A percentile compares a stretch with the other conserved stretches of the same genome.
phyloP scores from a whole-genome alignment of 2,797 vertebrate genomes.

The Xenentodon cancila region DNA sequence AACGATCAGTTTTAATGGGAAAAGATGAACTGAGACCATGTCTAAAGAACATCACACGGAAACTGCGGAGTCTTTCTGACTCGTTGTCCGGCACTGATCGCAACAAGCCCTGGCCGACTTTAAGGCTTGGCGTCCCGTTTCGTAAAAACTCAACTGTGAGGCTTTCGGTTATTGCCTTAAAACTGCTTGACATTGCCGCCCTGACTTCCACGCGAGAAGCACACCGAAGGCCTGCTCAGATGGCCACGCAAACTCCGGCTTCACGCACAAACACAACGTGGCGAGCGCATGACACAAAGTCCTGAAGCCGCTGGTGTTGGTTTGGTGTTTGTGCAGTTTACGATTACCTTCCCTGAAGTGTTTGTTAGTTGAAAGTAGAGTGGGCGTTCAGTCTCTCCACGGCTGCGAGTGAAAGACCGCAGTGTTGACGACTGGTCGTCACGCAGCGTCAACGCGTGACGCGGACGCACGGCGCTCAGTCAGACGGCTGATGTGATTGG shows the following conservation, averaged over 20 bases:
- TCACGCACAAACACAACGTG: conserved; percentile 6
- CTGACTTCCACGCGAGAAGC: background rate
- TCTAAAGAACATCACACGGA: too few relatives aligned
- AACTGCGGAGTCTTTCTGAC: too few relatives aligned
- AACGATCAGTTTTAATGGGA: too few relatives aligned
- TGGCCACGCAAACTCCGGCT: conserved; percentile 9
- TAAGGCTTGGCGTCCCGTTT: too few relatives aligned
- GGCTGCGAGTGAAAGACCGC: conserved; percentile 56
- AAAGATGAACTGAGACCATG: too few relatives aligned
- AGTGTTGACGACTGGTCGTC: conserved; percentile 51
- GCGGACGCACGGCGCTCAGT: conserved; percentile 31
- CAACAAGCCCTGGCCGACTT: too few relatives aligned
- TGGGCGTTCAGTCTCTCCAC: conserved; percentile 54
- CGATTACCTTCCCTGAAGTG: conserved; percentile 61
- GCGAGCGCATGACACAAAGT: background rate
- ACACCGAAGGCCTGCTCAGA: conserved; percentile 34
- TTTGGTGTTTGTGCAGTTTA: background rate
- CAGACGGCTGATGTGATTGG: conserved; percentile 57
- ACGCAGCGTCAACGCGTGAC: conserved; percentile 28
- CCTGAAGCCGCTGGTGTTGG: background rate
- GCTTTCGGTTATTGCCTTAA: background rate
- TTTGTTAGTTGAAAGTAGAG: conserved; percentile 22
- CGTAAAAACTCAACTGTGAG: too few relatives aligned
- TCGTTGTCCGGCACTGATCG: too few relatives aligned
- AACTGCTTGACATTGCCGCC: conserved; percentile 1